Evolutionary conservation across 2,888 invertebrate genomes (phyloP).

Genomic region (Melanostoma mellinum): DNA sequence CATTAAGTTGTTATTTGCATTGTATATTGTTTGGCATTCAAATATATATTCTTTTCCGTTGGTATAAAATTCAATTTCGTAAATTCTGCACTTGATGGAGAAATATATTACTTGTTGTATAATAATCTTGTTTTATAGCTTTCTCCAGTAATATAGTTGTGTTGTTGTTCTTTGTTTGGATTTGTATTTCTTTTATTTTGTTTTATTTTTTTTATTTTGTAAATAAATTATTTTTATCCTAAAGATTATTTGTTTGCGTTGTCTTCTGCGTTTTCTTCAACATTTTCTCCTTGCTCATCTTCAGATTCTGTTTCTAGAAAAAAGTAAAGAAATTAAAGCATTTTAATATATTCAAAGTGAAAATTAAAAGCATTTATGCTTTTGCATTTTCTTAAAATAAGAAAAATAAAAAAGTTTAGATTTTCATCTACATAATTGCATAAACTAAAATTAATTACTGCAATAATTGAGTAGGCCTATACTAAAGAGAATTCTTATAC

Average conservation of each 20-base stretch:
- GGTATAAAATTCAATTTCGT: conserved; percentile 67
- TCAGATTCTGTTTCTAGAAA: conserved; percentile 82
- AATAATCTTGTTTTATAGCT: conserved; percentile 16
- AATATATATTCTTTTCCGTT: conserved; percentile 60
- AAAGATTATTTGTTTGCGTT: conserved; percentile 53
- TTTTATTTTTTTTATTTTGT: conserved; percentile 32
- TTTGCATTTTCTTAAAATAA: not conserved
- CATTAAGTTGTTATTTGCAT: conserved; percentile 54
- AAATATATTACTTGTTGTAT: conserved; percentile 33
- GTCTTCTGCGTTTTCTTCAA: conserved; percentile 37
- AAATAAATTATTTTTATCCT: conserved; percentile 60
- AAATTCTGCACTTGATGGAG: conserved; percentile 49
- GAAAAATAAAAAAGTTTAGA: not conserved
- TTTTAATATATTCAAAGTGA: not conserved
- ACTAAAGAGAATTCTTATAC: too few relatives aligned
- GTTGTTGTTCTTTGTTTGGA: conserved; percentile 37
- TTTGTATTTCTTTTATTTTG: conserved; percentile 24
- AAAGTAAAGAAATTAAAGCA: conserved; percentile 33
- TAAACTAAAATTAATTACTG: too few relatives aligned
- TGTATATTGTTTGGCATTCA: conserved; percentile 70
- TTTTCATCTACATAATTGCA: not conserved
- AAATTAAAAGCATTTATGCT: conserved; percentile 18
- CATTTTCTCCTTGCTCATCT: conserved; percentile 78
- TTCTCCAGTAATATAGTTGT: conserved; percentile 21
- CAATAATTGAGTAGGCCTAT: too few relatives aligned